Base-by-base conservation (phyloP, 2,888 invertebrate species). In the Taenaris catops region DNA sequence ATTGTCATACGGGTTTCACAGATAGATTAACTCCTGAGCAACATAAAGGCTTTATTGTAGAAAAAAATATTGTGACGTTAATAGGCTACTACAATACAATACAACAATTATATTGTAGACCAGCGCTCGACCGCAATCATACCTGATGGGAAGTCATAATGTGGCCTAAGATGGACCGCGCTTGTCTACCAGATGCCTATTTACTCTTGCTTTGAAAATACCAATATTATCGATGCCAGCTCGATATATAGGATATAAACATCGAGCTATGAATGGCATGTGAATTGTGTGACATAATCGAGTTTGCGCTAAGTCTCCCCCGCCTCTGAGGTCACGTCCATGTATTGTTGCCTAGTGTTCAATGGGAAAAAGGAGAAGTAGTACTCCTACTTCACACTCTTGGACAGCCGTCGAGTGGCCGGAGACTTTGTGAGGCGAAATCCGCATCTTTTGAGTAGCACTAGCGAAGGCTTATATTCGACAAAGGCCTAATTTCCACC, bases 301-400 rank as follows among this genome's bases (percentile, higher is more conserved):
- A 27, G 25, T 21, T 34, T 24, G 33, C 28, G 23, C 23, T 25
- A 21, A 27, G 9, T 16, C 29, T 29, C 34, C n/a, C 29, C 19
- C 11, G 26, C 17, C 8, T 26, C 16, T 23, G 29, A 32, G 31
- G 34, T 31, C 34, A 27, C 38, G 38, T 27, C 16, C 41, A 27
- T 11, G 34, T 42, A 38, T 42, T 35, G 38, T 41, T 14, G 9
- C 33, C 14, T 1, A 5, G 21, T 9, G 34, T 34, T 33, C 41
- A 38, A 42, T 42, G 24, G 31, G 26, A 38, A 42, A 38, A 38
- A 34, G 24, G 28, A 33, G 34, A 38, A 42, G 31, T 24, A 23
- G 23, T 10, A 9, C 7, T 2, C 8, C 23, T 34, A 32, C 38
- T 38, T 35, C 31, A 38, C 34, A 35, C 38, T 20, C 19, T 31